A percentile compares a stretch with the other conserved stretches of the same genome.
Conservation (phyloP, 2,888 invertebrate species). For the Lutraria lutraria region DNA sequence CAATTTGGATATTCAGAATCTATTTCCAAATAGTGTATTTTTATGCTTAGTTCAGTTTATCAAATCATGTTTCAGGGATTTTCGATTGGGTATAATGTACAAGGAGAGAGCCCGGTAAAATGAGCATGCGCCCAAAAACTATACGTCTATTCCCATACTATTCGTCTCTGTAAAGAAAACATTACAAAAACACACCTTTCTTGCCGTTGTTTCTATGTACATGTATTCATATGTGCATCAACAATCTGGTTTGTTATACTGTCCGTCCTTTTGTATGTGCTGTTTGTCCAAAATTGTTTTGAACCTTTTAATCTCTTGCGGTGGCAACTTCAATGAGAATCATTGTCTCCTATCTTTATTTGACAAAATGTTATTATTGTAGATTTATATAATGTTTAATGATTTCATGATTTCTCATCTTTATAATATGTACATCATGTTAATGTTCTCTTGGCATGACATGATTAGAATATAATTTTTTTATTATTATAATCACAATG, state of each 20-base stretch:
- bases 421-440: too few species aligned
- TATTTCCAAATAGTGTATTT: too few species aligned
- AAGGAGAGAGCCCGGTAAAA: background rate
- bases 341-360: too few species aligned
- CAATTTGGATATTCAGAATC: too few species aligned
- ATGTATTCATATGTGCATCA: background rate
- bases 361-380: too few species aligned
- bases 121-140: background rate
- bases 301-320: background rate
- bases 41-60: too few species aligned
- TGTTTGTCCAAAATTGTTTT: background rate
- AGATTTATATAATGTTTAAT: too few species aligned
- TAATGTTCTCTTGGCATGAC: too few species aligned
- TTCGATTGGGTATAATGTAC: constrained; percentile 39
- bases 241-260: background rate
- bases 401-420: too few species aligned
- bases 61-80: constrained; percentile 28
- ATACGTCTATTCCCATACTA: background rate
- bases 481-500: too few species aligned
- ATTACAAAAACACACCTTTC: background rate
- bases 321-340: too few species aligned
- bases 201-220: background rate
- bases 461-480: too few species aligned
- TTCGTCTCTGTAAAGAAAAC: background rate
- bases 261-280: background rate